A percentile compares a stretch with the other conserved stretches of the same genome.
These are phyloP conservation scores for Tetropium fuscum DNA, from an alignment of 2,888 invertebrate genomes.

Conservation along the genomic window DNA sequence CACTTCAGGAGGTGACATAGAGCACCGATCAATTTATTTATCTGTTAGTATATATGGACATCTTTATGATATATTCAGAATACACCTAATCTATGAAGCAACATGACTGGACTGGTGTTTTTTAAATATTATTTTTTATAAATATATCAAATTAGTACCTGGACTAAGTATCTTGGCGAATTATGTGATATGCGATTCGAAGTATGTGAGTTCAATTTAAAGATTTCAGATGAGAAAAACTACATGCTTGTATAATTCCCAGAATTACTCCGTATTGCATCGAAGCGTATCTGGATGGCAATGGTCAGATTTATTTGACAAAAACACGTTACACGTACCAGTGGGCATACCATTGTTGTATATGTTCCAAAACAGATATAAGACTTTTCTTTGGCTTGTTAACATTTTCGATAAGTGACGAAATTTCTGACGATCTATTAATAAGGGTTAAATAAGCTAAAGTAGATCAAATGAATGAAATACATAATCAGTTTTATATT, in stretches of 20 bases:
- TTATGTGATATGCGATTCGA: constrained; percentile 17
- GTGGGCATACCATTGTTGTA: constrained; percentile 10
- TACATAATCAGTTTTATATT: no score
- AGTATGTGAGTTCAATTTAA: constrained; percentile 19
- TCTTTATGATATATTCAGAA: no score
- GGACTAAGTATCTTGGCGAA: constrained; percentile 8
- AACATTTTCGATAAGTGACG: no score
- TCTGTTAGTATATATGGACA: no score
- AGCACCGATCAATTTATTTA: no score
- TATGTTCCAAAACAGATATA: constrained; percentile 8
- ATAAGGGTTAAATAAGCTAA: no score
- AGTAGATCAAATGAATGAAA: no score
- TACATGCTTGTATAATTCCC: constrained; percentile 28
- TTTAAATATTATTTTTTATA: no score
- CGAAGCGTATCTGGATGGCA: constrained; percentile 32
- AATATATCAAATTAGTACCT: no score
- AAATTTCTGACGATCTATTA: no score
- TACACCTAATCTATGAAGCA: neutral
- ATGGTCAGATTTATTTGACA: constrained; percentile 22
- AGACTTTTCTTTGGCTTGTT: no score
- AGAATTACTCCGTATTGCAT: constrained; percentile 39
- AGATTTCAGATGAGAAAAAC: constrained; percentile 10
- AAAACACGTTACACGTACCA: constrained; percentile 14
- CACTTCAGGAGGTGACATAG: no score
- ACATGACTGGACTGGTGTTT: neutral